phyloP scores from a whole-genome alignment of 2,797 vertebrate genomes.

The Pipistrellus pygmaeus region DNA sequence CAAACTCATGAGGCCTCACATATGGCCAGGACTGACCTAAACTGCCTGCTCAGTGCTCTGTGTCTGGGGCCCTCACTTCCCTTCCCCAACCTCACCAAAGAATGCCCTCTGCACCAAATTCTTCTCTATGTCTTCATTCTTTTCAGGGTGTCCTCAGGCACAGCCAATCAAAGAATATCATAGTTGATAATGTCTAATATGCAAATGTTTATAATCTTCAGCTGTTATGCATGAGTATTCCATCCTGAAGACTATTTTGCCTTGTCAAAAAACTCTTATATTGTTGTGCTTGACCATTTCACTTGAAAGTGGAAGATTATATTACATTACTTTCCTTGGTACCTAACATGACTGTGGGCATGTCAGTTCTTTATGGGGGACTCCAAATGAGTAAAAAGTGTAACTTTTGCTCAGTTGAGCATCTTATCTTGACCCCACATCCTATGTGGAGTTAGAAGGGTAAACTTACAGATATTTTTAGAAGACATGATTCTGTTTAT shows the following conservation, averaged over 20 bases:
- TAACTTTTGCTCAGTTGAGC: neutral
- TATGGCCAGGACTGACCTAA: accelerated
- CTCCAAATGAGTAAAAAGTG: neutral
- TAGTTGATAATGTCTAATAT: conserved; percentile 22
- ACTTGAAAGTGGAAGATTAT: neutral
- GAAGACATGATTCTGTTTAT: neutral
- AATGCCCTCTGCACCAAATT: neutral
- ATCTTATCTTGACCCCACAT: neutral
- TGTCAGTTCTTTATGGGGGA: neutral
- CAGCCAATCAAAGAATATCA: conserved; percentile 41
- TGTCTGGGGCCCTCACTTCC: neutral
- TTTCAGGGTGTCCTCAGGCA: neutral
- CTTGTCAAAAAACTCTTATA: conserved; percentile 50
- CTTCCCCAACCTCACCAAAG: neutral
- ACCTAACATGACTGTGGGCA: neutral
- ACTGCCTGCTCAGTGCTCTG: neutral
- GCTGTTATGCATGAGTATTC: no score
- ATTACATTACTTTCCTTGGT: neutral
- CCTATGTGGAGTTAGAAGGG: neutral
- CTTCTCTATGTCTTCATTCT: neutral
- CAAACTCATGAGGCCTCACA: accelerated
- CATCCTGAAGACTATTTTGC: neutral
- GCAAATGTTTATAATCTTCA: conserved; percentile 3
- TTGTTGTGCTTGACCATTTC: neutral
- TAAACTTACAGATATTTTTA: neutral